Base-by-base conservation (phyloP, 2,888 invertebrate species). In the Xestia rhomboidea region DNA sequence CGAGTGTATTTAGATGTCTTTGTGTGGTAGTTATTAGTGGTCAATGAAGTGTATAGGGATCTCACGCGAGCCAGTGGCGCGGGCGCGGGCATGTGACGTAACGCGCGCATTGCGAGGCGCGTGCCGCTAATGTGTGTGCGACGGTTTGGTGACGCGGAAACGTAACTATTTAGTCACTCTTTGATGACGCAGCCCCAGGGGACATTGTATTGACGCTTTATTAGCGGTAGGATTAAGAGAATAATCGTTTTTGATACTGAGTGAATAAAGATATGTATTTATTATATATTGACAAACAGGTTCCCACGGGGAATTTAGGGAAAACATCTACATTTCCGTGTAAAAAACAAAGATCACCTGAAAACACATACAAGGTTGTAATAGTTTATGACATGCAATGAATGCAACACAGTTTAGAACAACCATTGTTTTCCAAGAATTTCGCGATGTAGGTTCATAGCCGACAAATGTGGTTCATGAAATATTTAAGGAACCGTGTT, bases 101-200 rank as follows among this genome's bases (percentile, higher is more conserved):
- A 89, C 86, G 88, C 77, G 85, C 57, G 88, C 91, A 91, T 89
- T 86, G 81, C 68, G 57, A 72, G 83, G 81, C 89, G 88, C 83
- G 90, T 84, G 90, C 76, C 85, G 63, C 68, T 87, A 87, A 89
- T 90, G 82, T 81, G 82, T 89, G 83, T 83, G 82, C 73, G 81
- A 78, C 77, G 80, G 87, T 78, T 83, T 87, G 81, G n/a, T 87
- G 82, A 78, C 64, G 79, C 77, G 84, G 86, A 88, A 89, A 88
- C 72, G 68, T 81, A 81, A 85, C 78, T 77, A 82, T 76, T 83
- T 81, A 73, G 73, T 64, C 77, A 80, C 68, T 68, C 71, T 81
- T 82, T 85, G 76, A 85, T 74, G 68, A 79, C 21, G 54, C 54
- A 57, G n/a, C 30, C 18, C 68, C 38, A 66, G 72, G 69, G 71